Percentiles rank a stretch among this genome's conserved stretches.
Conservation (phyloP, 2,888 invertebrate species). For the Nymphalis c-album region DNA sequence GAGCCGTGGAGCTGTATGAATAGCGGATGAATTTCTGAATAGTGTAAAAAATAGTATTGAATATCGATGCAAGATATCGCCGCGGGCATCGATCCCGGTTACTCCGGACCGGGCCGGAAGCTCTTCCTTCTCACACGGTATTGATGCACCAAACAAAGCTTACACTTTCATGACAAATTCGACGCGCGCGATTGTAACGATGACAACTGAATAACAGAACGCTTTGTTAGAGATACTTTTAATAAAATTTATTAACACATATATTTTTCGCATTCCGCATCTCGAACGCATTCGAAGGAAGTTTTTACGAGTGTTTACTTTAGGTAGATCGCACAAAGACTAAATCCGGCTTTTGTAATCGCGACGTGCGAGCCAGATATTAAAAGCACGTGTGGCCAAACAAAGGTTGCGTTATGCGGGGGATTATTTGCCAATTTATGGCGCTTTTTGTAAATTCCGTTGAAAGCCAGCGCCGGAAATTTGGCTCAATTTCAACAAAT, state of each 20-base stretch:
- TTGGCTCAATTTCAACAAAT: slow-evolving; percentile 81
- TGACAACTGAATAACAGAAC: slow-evolving; percentile 59
- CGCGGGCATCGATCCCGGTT: slow-evolving; percentile 64
- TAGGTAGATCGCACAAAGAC: slow-evolving; percentile 70
- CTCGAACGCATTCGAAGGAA: slow-evolving; percentile 46
- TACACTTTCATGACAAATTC: slow-evolving; percentile 78
- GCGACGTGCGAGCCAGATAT: slow-evolving; percentile 63
- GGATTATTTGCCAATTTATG: slow-evolving; percentile 82
- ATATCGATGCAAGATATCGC: slow-evolving; percentile 73
- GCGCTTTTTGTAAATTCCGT: slow-evolving; percentile 79
- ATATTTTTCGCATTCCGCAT: slow-evolving; percentile 39
- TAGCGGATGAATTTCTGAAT: slow-evolving; percentile 45
- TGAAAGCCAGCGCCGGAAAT: slow-evolving; percentile 78
- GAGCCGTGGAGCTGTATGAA: slow-evolving; percentile 34
- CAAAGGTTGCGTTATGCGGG: slow-evolving; percentile 82
- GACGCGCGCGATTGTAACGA: slow-evolving; percentile 66
- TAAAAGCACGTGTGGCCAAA: slow-evolving; percentile 82
- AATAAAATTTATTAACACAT: slow-evolving; percentile 76
- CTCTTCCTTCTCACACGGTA: slow-evolving; percentile 74
- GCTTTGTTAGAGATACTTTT: slow-evolving; percentile 63
- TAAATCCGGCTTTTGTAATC: slow-evolving; percentile 73
- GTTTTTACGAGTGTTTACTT: slow-evolving; percentile 76
- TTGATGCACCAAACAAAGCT: slow-evolving; percentile 65
- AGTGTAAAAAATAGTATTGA: slow-evolving; percentile 60
- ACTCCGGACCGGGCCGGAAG: slow-evolving; percentile 62